Percentiles rank a stretch among this genome's conserved stretches.
Evolutionary conservation across 2,797 vertebrate genomes (phyloP).

Genomic region (Triplophysa yarkandensis): DNA sequence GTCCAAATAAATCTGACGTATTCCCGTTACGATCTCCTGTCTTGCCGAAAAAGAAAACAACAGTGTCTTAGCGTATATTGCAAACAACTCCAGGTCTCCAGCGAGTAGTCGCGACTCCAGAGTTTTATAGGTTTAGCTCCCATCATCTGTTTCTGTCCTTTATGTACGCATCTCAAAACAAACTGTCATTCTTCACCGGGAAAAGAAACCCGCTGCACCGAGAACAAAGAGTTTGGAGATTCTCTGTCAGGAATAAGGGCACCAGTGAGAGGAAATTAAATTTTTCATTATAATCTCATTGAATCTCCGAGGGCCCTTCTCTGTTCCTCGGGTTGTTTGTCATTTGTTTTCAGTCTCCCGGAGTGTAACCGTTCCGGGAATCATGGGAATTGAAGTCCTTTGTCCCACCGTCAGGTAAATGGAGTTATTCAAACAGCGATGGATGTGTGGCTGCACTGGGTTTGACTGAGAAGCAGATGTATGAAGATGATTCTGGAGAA

Average conservation of each 20-base stretch:
- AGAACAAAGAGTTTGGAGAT: slow-evolving; percentile 61
- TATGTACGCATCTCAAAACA: slow-evolving; percentile 67
- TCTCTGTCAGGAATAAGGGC: slow-evolving; percentile 66
- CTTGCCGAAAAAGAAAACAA: slow-evolving; percentile 16
- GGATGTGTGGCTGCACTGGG: slow-evolving; percentile 1
- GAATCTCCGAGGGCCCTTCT: slow-evolving; percentile 20
- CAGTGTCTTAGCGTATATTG: slow-evolving; percentile 19
- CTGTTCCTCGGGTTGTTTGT: slow-evolving; percentile 24
- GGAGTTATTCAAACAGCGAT: slow-evolving; percentile 22
- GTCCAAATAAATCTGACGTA: slow-evolving; percentile 18
- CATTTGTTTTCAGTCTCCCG: slow-evolving; percentile 30
- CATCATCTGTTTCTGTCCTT: slow-evolving; percentile 28
- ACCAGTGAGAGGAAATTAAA: slow-evolving; percentile 56
- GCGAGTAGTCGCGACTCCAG: slow-evolving; percentile 23
- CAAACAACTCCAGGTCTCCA: slow-evolving; percentile 35
- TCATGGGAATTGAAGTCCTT: slow-evolving; percentile 44
- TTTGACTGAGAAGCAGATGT: slow-evolving; percentile 35
- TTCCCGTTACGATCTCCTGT: slow-evolving; percentile 30
- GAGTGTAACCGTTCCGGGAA: slow-evolving; percentile 12
- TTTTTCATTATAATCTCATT: slow-evolving; percentile 35
- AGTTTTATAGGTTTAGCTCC: slow-evolving; percentile 31
- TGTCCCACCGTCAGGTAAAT: slow-evolving; percentile 21
- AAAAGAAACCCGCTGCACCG: slow-evolving; percentile 40
- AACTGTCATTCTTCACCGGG: slow-evolving; percentile 60
- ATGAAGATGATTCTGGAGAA: slow-evolving; percentile 37